These are phyloP conservation scores for Halcyon smyrnensis DNA, from an alignment of 2,797 vertebrate genomes.

Conservation along the genomic window DNA sequence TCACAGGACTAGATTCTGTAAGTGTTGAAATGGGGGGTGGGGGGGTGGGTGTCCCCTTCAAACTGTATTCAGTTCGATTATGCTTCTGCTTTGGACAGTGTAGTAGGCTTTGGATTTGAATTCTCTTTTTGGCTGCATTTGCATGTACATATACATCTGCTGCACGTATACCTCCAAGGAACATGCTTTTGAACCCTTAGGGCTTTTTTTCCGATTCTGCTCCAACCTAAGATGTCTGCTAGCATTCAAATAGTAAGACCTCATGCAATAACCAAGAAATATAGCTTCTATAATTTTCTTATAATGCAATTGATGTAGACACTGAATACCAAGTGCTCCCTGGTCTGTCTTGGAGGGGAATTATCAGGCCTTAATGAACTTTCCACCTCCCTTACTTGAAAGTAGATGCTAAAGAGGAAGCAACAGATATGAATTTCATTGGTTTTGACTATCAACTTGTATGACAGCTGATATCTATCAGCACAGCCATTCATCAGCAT, in stretches of 20 bases:
- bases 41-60: background rate
- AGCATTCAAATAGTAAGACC: background rate
- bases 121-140: background rate
- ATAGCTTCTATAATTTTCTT: background rate
- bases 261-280: background rate
- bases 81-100: background rate
- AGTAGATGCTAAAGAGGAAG: background rate
- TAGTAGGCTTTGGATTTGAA: background rate
- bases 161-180: background rate
- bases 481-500: background rate
- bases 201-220: background rate
- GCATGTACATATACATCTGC: background rate
- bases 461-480: background rate
- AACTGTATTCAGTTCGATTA: background rate
- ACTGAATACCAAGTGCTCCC: background rate
- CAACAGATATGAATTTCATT: background rate
- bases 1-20: conserved; percentile 41
- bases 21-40: background rate
- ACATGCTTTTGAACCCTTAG: background rate
- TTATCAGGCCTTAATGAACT: background rate
- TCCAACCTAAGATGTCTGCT: background rate
- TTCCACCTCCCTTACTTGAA: background rate
- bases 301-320: background rate
- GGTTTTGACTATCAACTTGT: background rate
- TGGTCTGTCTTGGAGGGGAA: background rate